Percentiles rank a stretch among this genome's conserved stretches.
These are phyloP conservation scores for Heterodera filipjevi DNA, from an alignment of 2,888 invertebrate genomes.

Conservation along the genomic window DNA sequence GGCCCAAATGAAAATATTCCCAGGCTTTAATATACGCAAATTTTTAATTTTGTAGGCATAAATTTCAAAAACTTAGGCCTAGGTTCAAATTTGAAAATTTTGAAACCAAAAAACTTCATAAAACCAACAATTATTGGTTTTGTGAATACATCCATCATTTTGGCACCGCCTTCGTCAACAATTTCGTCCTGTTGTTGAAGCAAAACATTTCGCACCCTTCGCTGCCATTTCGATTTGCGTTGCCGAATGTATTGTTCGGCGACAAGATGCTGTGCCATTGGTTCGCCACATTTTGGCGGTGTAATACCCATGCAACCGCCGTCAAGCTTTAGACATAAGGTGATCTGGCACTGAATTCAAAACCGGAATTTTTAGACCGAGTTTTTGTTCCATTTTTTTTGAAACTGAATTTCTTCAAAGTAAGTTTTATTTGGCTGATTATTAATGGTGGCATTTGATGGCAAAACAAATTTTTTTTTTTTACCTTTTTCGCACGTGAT, in stretches of 20 bases:
- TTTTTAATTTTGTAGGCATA: too few species aligned
- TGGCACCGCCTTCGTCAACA: constrained; percentile 11
- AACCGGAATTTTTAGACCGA: too few species aligned
- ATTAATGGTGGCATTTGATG: too few species aligned
- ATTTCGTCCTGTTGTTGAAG: constrained; percentile 15
- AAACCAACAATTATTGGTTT: constrained; percentile 49
- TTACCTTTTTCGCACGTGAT: too few species aligned
- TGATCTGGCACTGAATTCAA: constrained; percentile 63
- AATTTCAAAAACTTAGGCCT: too few species aligned
- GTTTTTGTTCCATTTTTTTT: too few species aligned
- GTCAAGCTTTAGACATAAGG: constrained; percentile 63
- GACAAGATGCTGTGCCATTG: constrained; percentile 47
- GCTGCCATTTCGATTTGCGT: constrained; percentile 5
- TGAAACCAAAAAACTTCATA: not conserved
- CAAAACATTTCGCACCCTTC: not conserved
- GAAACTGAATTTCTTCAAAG: too few species aligned
- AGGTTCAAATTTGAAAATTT: not conserved
- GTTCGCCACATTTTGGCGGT: constrained; percentile 59
- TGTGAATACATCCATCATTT: constrained; percentile 61
- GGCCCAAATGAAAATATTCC: too few species aligned
- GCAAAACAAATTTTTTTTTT: too few species aligned
- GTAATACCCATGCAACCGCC: constrained; percentile 63
- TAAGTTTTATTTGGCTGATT: too few species aligned
- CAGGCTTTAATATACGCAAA: too few species aligned
- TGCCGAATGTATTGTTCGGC: constrained; percentile 17